Percentiles rank a stretch among this genome's conserved stretches.
phyloP scores from a whole-genome alignment of 2,888 invertebrate genomes.

The Toxonevra muliebris region DNA sequence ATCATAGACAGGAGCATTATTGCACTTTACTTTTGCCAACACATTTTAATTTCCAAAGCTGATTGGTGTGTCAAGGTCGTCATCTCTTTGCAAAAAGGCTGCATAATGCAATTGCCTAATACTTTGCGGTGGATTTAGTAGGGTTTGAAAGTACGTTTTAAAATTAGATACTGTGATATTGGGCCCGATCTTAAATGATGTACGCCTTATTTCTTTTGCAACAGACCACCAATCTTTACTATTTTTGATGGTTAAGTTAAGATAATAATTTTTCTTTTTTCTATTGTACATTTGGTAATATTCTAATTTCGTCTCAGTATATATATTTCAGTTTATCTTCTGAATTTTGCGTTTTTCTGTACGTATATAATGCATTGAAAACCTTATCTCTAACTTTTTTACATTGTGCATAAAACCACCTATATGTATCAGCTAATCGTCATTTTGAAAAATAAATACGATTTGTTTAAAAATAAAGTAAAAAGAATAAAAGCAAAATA shows the following conservation, averaged over 20 bases:
- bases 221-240: neutral
- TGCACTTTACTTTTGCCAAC: slow-evolving; percentile 1
- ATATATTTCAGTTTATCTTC: neutral
- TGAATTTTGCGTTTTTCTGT: too few relatives aligned
- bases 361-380: too few relatives aligned
- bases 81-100: neutral
- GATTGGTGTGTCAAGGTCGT: neutral
- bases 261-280: neutral
- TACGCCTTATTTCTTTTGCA: slow-evolving; percentile 2
- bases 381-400: neutral
- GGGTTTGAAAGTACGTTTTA: slow-evolving; percentile 1
- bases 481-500: too few relatives aligned
- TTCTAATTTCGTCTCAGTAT: neutral
- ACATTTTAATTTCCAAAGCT: slow-evolving; percentile 5
- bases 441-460: too few relatives aligned
- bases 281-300: slow-evolving; percentile 1
- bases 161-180: slow-evolving; percentile 1
- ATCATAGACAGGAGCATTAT: neutral
- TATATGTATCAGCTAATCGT: neutral
- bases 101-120: neutral
- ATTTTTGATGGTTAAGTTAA: neutral
- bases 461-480: too few relatives aligned
- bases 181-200: neutral
- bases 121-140: neutral
- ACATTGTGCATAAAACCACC: neutral